Base-by-base conservation (phyloP, 2,797 vertebrate species). In the Enteromius anoplus region DNA sequence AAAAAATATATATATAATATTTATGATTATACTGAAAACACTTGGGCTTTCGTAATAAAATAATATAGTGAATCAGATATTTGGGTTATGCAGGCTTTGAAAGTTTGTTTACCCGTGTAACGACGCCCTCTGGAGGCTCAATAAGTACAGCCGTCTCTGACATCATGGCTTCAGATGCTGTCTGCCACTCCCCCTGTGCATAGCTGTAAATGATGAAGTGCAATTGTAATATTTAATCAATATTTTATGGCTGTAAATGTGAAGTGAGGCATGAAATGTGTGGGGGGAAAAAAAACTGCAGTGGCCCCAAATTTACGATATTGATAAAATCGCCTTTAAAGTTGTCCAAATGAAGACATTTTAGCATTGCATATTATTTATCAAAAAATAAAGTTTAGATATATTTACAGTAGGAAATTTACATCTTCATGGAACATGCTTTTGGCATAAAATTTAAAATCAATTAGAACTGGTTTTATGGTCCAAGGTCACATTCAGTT, bases 101-200 rank as follows among this genome's bases (percentile, higher is more conserved):
- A 14, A 15, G 4, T 64, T 53, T 37, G 32, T 95, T 95, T 93
- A 98, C 97, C 88, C 93, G 95, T 80, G 90, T 95, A 87, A 93
- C 92, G 26, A 88, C 89, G 73, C 89, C 93, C 75, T 95, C 95
- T 6, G 88, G 78, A 62, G 96, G 92, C 73, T 97, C 96, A 12
- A 96, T 95, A 45, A 99, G 92, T 66, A 97, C 87, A 0, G 95
- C 85, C 0, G 95, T 96, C 81, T 98, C 97, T 0, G 96, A 94
- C 53, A 86, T 83, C 62, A 92, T 90, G 34, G 90, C 91, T 5
- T 95, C 93, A 5, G 89, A 86, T 12, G 91, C 85, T 1, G 93
- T 89, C 0, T 89, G 88, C 96, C 96, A 94, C 19, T 95, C 90
- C 1, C 90, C 92, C 71, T 94, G 91, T 60, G 93, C 92, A 78